Evolutionary conservation across 2,797 vertebrate species (phyloP), one percentile per base, ranked within the genome.

Genomic region (Lagorchestes hirsutus): DNA sequence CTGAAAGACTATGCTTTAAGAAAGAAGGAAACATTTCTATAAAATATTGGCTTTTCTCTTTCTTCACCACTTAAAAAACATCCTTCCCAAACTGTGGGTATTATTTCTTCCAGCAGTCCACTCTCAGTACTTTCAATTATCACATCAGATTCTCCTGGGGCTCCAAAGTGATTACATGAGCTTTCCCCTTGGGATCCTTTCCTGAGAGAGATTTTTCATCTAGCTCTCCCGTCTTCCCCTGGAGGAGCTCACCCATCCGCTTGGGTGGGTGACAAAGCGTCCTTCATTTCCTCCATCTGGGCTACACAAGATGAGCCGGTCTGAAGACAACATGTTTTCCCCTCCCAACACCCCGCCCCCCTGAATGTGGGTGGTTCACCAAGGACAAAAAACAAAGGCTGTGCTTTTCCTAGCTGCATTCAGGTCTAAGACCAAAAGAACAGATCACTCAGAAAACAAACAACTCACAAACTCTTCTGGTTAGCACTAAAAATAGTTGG

Each of bases 201-300:
- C 92, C 14, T 91, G 94, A 96, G 95, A 91, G 29, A 94, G 50
- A 97, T 34, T 90, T 96, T 97, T 96, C 94, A 92, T 90, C 92
- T 55, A 90, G 92, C 13, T 95, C 24, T 95, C 56, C 93, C 96
- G 52, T 9, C 62, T 96, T 95, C 58, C 62, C 87, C 55, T 93
- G 91, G 46, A 87, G 24, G 40, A 94, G 10, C 4, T 56, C n/a
- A 95, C 11, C 96, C 40, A 93, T 90, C 46, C 16, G 92, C 95
- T 82, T 94, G 2, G 40, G 40, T 87, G 74, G 74, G 22, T 90
- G 40, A 96, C 34, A 93, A 13, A 82, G 4, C 62, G 92, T 57
- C 92, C 92, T 96, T 96, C 13, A 91, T 22, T 94, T 67, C 56
- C 14, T 94, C 54, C n/a, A 94, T 50, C 67, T 92, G 34, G 91